These are phyloP conservation scores for Geotrupes spiniger DNA, from an alignment of 2,888 invertebrate genomes.

Conservation along the genomic window DNA sequence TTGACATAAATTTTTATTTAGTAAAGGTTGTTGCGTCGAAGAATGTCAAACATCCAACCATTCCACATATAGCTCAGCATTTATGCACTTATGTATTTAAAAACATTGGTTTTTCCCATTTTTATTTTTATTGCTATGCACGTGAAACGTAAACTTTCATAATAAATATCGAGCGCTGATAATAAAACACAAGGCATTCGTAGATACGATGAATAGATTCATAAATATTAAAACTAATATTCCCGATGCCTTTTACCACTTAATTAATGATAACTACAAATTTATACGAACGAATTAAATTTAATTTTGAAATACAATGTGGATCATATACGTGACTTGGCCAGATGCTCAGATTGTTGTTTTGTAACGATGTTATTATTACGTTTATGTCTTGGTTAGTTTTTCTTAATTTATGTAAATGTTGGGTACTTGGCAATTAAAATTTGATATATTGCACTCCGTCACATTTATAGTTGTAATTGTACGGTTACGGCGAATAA, in stretches of 20 bases:
- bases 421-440: slow-evolving; percentile 5
- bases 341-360: slow-evolving; percentile 3
- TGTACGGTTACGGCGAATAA: not conserved
- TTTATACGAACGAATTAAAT: slow-evolving; percentile 15
- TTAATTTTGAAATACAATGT: slow-evolving; percentile 14
- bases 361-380: slow-evolving; percentile 17
- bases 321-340: slow-evolving; percentile 11
- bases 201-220: slow-evolving; percentile 18
- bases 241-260: slow-evolving; percentile 12
- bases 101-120: too few species aligned
- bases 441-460: slow-evolving; percentile 3
- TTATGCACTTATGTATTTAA: too few species aligned
- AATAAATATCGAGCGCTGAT: too few species aligned
- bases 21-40: too few species aligned
- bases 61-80: too few species aligned
- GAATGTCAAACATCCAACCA: too few species aligned
- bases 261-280: slow-evolving; percentile 23
- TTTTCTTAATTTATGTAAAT: slow-evolving; percentile 13
- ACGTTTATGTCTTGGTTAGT: slow-evolving; percentile 14
- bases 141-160: too few species aligned
- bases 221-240: slow-evolving; percentile 21
- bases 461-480: slow-evolving; percentile 6
- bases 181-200: too few species aligned
- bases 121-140: too few species aligned
- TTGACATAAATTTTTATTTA: too few species aligned